Conservation (phyloP, 2,888 invertebrate genomes). For the Eremobia ochroleuca region DNA sequence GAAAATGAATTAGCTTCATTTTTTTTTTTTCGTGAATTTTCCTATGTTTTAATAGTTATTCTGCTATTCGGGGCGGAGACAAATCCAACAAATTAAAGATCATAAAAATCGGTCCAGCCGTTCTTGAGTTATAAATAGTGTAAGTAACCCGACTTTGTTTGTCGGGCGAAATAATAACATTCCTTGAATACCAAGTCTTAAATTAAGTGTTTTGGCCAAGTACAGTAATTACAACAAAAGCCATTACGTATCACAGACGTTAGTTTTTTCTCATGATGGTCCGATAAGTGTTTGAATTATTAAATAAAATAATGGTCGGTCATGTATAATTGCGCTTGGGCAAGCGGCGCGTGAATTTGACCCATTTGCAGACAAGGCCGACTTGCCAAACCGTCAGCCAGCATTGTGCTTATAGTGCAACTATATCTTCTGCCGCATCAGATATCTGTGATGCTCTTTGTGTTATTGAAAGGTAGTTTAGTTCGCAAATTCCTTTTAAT, state of each 20-base stretch:
- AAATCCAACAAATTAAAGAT: too few species aligned
- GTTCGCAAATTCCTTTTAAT: constrained; percentile 13
- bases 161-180: constrained; percentile 45
- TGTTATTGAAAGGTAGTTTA: constrained; percentile 25
- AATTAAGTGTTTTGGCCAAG: constrained; percentile 54
- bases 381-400: constrained; percentile 78
- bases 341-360: constrained; percentile 82
- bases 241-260: constrained; percentile 50
- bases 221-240: constrained; percentile 59
- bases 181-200: constrained; percentile 35
- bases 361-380: constrained; percentile 84
- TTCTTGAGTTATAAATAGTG: too few species aligned
- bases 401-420: constrained; percentile 70
- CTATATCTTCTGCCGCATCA: constrained; percentile 74
- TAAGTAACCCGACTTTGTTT: too few species aligned
- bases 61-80: too few species aligned
- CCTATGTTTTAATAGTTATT: too few species aligned
- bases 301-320: constrained; percentile 84
- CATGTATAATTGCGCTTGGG: constrained; percentile 86
- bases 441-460: constrained; percentile 40
- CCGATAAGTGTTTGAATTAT: constrained; percentile 83
- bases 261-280: constrained; percentile 68
- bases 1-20: too few species aligned
- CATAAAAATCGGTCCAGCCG: too few species aligned
- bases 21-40: too few species aligned